Evolutionary conservation across 1,140 invertebrate genomes (phyloP).

Genomic region (Agrypnia vestita): DNA sequence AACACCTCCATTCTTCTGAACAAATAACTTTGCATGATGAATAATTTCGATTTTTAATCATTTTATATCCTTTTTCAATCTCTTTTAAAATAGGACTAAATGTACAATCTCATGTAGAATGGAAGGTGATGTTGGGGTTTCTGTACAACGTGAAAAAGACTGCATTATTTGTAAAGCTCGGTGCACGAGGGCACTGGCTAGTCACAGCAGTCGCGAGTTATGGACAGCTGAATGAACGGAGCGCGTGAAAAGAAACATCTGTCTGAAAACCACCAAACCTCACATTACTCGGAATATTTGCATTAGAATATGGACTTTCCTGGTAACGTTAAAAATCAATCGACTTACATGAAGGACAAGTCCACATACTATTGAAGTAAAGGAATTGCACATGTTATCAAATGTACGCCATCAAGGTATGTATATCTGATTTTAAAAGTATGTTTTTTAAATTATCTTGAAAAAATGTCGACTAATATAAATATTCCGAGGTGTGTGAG

Average conservation of each 20-base stretch:
- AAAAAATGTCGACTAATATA: too few relatives aligned
- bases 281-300: not conserved
- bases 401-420: not conserved
- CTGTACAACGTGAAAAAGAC: constrained; percentile 23
- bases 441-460: not conserved
- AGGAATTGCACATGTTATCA: too few relatives aligned
- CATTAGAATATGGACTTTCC: not conserved
- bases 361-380: too few relatives aligned
- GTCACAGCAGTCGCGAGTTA: constrained; percentile 44
- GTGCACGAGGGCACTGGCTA: constrained; percentile 1
- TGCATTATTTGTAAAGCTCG: constrained; percentile 50
- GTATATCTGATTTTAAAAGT: not conserved
- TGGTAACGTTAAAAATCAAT: not conserved
- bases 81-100: too few relatives aligned
- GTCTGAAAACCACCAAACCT: constrained; percentile 15
- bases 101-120: too few relatives aligned
- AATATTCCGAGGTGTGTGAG: not conserved
- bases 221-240: constrained; percentile 59
- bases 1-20: not conserved
- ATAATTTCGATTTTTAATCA: too few relatives aligned
- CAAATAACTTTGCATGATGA: too few relatives aligned
- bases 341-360: not conserved
- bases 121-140: not conserved
- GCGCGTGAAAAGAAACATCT: constrained; percentile 37
- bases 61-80: too few relatives aligned